Conservation (phyloP, 2,888 invertebrate species). For the Didymodactylos carnosus region DNA sequence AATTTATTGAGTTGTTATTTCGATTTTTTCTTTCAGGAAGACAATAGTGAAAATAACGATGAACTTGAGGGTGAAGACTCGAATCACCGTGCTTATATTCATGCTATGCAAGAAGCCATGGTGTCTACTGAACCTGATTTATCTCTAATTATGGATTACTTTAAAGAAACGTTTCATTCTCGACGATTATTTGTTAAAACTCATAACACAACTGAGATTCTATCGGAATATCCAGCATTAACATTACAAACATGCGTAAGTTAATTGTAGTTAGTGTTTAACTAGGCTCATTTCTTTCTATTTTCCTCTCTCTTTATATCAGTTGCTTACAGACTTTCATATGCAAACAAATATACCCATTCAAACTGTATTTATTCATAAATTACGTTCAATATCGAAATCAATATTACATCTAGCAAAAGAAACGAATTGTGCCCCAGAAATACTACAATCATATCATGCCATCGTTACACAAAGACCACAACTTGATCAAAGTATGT, state of each 20-base stretch:
- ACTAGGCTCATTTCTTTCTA: neutral
- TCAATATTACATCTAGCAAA: neutral
- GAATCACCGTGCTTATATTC: neutral
- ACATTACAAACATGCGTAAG: neutral
- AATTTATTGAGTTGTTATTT: neutral
- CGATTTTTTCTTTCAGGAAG: neutral
- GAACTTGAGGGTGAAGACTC: neutral
- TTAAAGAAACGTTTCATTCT: neutral
- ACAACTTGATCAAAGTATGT: neutral
- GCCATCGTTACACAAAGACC: neutral
- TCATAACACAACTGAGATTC: neutral
- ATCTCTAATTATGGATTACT: neutral
- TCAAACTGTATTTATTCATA: neutral
- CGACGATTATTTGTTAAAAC: neutral
- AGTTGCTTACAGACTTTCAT: neutral
- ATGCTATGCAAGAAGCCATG: neutral
- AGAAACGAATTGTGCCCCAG: neutral
- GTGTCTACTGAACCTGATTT: neutral
- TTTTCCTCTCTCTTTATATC: neutral
- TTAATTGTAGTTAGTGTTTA: neutral
- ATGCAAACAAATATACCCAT: neutral
- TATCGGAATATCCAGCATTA: neutral
- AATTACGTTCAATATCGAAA: neutral
- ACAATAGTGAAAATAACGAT: neutral
- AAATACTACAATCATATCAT: neutral